These are phyloP conservation scores for Lathamus discolor DNA, from an alignment of 2,113 vertebrate species.

Conservation along the genomic window DNA sequence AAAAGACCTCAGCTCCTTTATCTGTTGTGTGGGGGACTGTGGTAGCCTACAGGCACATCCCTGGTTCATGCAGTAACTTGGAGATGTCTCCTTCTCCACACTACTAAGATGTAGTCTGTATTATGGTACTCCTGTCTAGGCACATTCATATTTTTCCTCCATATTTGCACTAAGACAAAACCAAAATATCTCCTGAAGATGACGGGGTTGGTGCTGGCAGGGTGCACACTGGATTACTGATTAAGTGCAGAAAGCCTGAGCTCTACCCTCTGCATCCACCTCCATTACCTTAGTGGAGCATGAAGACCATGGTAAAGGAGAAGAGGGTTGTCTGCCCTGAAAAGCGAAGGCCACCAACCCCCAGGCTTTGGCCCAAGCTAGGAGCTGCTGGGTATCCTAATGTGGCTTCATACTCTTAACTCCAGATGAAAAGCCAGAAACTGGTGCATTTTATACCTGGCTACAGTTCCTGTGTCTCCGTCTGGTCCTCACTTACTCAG, in stretches of 20 bases:
- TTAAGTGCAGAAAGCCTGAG: background rate
- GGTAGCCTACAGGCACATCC: background rate
- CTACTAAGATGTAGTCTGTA: background rate
- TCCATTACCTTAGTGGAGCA: background rate
- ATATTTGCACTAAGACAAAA: background rate
- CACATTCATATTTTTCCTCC: background rate
- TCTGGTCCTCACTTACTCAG: background rate
- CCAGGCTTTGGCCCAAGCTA: background rate
- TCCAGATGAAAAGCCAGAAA: background rate
- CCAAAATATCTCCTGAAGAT: background rate
- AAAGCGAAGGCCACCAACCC: background rate
- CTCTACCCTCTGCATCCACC: background rate
- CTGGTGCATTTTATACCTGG: background rate
- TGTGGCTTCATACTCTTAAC: background rate
- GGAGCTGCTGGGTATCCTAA: background rate
- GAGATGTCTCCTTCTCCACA: background rate
- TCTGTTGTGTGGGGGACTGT: background rate
- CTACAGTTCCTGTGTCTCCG: background rate
- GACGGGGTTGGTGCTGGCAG: background rate
- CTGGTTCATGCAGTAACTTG: background rate
- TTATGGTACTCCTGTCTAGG: background rate
- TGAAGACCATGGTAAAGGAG: background rate
- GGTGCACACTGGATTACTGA: background rate
- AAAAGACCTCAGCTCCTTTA: background rate
- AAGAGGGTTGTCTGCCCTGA: background rate